Conservation (phyloP, 1,140 invertebrate genomes). For the Macrobrachium nipponense region DNA sequence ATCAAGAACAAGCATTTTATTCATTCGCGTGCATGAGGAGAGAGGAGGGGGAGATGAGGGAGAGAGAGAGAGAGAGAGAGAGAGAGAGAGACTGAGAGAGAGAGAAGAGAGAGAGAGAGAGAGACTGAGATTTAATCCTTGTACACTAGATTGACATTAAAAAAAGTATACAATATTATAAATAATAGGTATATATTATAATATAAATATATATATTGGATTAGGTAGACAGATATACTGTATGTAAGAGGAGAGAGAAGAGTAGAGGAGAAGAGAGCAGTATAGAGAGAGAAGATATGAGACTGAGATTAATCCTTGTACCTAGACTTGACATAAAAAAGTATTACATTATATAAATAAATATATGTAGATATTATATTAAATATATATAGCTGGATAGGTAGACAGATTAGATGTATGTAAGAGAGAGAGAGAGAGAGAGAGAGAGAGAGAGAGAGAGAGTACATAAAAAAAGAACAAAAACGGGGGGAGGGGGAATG, state of each 20-base stretch:
- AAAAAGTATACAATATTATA: too few relatives aligned
- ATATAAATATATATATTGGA: too few relatives aligned
- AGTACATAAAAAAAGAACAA: constrained; percentile 32
- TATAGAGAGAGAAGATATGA: constrained; percentile 42
- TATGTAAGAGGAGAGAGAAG: too few relatives aligned
- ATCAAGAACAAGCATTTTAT: background rate
- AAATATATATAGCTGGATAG: too few relatives aligned
- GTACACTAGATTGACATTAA: background rate
- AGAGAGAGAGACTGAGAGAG: constrained; percentile 3
- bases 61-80: constrained; percentile 21
- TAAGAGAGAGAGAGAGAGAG: constrained; percentile 36
- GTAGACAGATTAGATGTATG: too few relatives aligned
- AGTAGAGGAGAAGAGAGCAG: constrained; percentile 45
- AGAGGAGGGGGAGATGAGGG: background rate
- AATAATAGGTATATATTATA: too few relatives aligned
- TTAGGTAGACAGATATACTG: too few relatives aligned
- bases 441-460: constrained; percentile 47
- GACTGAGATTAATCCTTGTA: background rate
- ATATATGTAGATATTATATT: too few relatives aligned
- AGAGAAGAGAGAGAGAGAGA: background rate
- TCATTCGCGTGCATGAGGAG: background rate
- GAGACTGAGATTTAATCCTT: background rate
- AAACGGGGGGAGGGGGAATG: too few relatives aligned
- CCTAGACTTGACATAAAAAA: background rate
- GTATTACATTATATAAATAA: too few relatives aligned